Percentiles rank a stretch among this genome's conserved stretches.
phyloP scores from a whole-genome alignment of 2,888 invertebrate species.

The Seira sanloemensis region DNA sequence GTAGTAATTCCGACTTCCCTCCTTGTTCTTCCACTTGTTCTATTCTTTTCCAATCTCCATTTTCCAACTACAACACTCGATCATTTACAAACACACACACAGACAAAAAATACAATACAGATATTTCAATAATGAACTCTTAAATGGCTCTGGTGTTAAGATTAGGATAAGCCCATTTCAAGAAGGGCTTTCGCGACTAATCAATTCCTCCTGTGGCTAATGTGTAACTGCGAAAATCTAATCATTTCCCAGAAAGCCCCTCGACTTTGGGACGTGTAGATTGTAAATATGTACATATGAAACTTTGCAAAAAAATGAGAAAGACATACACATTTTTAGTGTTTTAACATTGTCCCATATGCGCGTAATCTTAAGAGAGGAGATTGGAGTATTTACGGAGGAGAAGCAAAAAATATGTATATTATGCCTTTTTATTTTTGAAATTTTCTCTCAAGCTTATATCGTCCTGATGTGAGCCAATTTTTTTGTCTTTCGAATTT shows the following conservation, averaged over 20 bases:
- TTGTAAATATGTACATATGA: not conserved
- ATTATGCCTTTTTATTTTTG: no score
- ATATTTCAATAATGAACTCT: not conserved
- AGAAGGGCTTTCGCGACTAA: not conserved
- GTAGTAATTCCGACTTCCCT: no score
- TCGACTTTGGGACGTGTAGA: not conserved
- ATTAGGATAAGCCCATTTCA: constrained; percentile 25
- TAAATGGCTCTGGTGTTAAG: constrained; percentile 12
- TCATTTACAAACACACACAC: not conserved
- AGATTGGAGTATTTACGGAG: not conserved
- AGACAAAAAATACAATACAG: constrained; percentile 22
- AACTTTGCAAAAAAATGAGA: not conserved
- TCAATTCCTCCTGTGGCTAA: not conserved
- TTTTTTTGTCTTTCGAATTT: no score
- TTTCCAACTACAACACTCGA: not conserved
- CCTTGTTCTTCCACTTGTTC: not conserved
- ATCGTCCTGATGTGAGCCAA: no score
- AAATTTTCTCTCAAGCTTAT: no score
- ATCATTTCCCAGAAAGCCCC: not conserved
- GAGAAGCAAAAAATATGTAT: not conserved
- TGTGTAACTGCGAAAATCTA: not conserved
- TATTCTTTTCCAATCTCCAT: not conserved
- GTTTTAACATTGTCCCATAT: not conserved
- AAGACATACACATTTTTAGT: not conserved
- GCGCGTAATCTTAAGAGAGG: no score